phyloP scores from a whole-genome alignment of 2,797 vertebrate genomes.

The Luscinia luscinia region DNA sequence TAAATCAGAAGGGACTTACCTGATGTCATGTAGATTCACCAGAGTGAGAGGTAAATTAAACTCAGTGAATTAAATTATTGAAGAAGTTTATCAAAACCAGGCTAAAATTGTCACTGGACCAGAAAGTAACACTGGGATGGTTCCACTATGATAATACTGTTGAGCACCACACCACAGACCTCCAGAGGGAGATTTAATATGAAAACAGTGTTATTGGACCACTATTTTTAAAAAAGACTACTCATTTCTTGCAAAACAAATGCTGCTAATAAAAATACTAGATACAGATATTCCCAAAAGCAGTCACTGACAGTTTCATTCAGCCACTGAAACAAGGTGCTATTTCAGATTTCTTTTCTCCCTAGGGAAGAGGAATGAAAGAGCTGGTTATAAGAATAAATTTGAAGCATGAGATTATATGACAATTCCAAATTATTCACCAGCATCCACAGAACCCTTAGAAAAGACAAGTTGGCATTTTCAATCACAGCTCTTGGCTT shows the following conservation, averaged over 20 bases:
- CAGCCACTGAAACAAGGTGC: not conserved
- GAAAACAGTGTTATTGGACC: not conserved
- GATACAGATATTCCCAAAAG: not conserved
- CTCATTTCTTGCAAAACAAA: conserved; percentile 15
- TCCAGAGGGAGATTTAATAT: not conserved
- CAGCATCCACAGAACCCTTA: not conserved
- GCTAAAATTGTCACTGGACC: not conserved
- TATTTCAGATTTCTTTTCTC: not conserved
- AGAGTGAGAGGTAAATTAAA: not conserved
- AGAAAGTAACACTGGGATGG: not conserved
- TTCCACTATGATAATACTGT: not conserved
- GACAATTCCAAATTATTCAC: not conserved
- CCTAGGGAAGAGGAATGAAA: not conserved
- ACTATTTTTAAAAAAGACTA: not conserved
- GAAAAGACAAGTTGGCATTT: conserved; percentile 16
- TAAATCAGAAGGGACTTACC: conserved; percentile 28
- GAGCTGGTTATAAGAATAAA: not conserved
- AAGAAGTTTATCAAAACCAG: conserved; percentile 35
- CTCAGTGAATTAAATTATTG: conserved; percentile 3
- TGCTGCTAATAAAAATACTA: conserved; percentile 11
- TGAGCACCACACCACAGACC: not conserved
- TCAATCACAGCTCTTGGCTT: not conserved
- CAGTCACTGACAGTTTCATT: not conserved
- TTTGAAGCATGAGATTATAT: not conserved
- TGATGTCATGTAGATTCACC: not conserved